phyloP scores from a whole-genome alignment of 2,888 invertebrate species.

The Rhingia campestris region DNA sequence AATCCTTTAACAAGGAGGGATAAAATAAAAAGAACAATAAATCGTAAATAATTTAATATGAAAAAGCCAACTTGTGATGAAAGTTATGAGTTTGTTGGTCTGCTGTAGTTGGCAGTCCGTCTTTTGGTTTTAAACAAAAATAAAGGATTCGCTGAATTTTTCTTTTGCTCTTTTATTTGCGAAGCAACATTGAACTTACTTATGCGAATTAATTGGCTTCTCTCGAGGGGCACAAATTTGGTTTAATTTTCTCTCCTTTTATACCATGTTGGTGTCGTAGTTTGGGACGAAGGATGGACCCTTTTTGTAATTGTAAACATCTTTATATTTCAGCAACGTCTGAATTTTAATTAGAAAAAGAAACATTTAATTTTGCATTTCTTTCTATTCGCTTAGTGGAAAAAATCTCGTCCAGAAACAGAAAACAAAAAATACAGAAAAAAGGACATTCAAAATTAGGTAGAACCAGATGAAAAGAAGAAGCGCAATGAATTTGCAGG shows the following conservation, averaged over 20 bases:
- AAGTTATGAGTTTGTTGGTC: slow-evolving; percentile 49
- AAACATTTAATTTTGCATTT: slow-evolving; percentile 29
- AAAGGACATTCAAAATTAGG: background rate
- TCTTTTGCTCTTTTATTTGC: background rate
- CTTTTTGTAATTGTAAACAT: slow-evolving; percentile 54
- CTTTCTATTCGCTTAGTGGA: background rate
- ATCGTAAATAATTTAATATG: slow-evolving; percentile 4
- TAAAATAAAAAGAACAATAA: background rate
- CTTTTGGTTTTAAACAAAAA: slow-evolving; percentile 3
- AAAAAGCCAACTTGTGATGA: slow-evolving; percentile 47
- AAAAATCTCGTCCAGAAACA: background rate
- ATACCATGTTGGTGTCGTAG: background rate
- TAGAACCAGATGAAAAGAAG: slow-evolving; percentile 16
- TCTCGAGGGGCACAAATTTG: slow-evolving; percentile 47
- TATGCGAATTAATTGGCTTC: slow-evolving; percentile 62
- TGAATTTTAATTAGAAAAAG: slow-evolving; percentile 65
- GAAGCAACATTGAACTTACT: slow-evolving; percentile 47
- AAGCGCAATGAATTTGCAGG: background rate
- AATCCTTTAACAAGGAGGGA: slow-evolving; percentile 7
- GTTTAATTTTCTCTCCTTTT: slow-evolving; percentile 1
- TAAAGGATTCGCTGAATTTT: background rate
- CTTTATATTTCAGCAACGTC: slow-evolving; percentile 68
- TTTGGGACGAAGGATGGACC: background rate
- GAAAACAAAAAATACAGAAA: slow-evolving; percentile 2
- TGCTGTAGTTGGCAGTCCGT: slow-evolving; percentile 3